Conservation (phyloP, 1,140 invertebrate genomes). For the Laupala kohalensis region DNA sequence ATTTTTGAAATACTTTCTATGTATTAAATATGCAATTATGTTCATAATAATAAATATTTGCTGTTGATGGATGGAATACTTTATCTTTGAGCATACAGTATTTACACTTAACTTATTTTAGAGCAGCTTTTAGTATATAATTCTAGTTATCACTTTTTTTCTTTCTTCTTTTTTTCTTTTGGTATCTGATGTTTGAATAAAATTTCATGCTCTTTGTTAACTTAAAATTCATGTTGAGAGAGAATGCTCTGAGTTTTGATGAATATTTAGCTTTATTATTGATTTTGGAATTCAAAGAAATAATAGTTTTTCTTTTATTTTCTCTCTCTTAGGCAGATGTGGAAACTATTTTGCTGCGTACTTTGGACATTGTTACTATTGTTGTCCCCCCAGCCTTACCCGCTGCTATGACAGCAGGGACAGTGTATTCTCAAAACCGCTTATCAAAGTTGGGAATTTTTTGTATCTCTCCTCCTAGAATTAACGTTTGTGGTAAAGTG, state of each 20-base stretch:
- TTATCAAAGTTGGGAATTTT: constrained; percentile 67
- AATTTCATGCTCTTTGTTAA: too few relatives aligned
- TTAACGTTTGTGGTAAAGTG: constrained; percentile 79
- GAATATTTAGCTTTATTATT: not conserved
- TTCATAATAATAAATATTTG: too few relatives aligned
- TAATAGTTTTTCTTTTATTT: not conserved
- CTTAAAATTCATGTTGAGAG: too few relatives aligned
- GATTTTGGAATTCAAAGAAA: not conserved
- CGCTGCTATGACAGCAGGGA: constrained; percentile 86
- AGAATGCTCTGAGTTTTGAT: not conserved
- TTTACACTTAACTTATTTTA: too few relatives aligned
- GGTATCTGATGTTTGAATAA: too few relatives aligned
- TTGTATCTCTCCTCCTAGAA: constrained; percentile 79
- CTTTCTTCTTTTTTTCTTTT: too few relatives aligned
- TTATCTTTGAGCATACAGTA: too few relatives aligned
- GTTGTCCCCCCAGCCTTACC: constrained; percentile 88
- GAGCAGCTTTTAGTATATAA: too few relatives aligned
- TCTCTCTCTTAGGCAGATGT: not conserved
- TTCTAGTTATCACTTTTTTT: too few relatives aligned
- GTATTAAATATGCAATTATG: too few relatives aligned
- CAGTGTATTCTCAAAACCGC: constrained; percentile 67
- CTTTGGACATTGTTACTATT: constrained; percentile 87
- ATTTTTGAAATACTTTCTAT: too few relatives aligned
- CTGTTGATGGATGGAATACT: too few relatives aligned
- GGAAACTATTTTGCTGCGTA: constrained; percentile 27